Evolutionary conservation across 1,140 invertebrate genomes (phyloP), one percentile per base, ranked within the genome.

Genomic region (Zaprionus ghesquierei): DNA sequence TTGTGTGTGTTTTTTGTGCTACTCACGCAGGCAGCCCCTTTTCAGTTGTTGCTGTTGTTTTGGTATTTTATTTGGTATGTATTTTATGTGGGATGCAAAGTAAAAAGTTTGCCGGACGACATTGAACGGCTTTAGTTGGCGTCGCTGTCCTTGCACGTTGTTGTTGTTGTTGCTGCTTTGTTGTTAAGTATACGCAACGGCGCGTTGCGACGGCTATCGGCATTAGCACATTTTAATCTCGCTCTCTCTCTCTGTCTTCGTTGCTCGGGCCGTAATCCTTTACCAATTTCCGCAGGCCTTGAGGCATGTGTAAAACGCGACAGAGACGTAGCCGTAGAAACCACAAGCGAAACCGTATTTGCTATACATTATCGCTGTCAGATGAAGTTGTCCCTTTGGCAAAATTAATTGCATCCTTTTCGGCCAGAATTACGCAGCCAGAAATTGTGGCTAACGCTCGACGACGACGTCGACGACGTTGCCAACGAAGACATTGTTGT

Each of bases 11-110:
- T 53, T 49, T 64, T 58, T 54, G 63, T 66, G 25, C n/a, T 50
- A 27, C 18, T 50, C 38, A 22, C 41, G 6, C 55, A 27, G 25
- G 15, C 38, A 6, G 20, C 41, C 3, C 5, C 41, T 29, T 44
- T 59, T 59, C 22, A 31, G 38, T 20, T 49, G 13, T 51, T 63
- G 53, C 9, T 70, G 38, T 51, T 68, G 22, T 55, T 51, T 51
- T 68, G n/a, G 46, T 56, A 25, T 84, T 79, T 65, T 84, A 76
- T 78, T 85, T 84, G 81, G 61, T 69, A 75, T 81, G 82, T 87
- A 87, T 79, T 86, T 86, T 87, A 87, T 79, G 79, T 86, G 76
- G 41, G 66, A 87, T 87, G 81, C 82, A 86, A 86, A 87, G 82
- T 87, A 77, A 79, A 86, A 86, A 86, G 82, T 86, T 86, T 79